These are phyloP conservation scores for Ormyrus rosae DNA, from an alignment of 2,888 invertebrate genomes.

Conservation along the genomic window DNA sequence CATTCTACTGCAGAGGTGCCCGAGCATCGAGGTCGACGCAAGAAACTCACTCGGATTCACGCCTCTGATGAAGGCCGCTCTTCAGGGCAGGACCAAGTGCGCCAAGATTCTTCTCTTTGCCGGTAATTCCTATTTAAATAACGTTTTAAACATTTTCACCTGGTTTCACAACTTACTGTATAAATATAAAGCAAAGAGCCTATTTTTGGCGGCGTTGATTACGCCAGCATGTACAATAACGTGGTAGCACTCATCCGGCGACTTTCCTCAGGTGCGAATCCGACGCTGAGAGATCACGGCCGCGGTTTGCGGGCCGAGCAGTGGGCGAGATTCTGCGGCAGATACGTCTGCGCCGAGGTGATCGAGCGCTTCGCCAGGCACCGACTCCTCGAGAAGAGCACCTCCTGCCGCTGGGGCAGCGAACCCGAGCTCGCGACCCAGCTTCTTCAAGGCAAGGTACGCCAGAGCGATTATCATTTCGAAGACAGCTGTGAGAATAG, in stretches of 20 bases:
- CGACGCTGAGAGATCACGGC: constrained; percentile 82
- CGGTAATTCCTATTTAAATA: constrained; percentile 76
- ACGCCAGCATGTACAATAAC: too few relatives aligned
- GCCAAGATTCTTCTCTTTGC: constrained; percentile 85
- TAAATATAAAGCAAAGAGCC: too few relatives aligned
- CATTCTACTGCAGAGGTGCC: constrained; percentile 81
- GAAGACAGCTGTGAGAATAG: too few relatives aligned
- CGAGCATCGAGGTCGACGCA: constrained; percentile 83
- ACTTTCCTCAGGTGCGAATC: constrained; percentile 80
- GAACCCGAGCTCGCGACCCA: constrained; percentile 79
- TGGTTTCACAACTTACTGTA: too few relatives aligned
- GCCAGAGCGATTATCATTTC: too few relatives aligned
- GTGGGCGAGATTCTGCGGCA: constrained; percentile 86
- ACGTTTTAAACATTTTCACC: neutral
- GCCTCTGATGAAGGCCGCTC: constrained; percentile 85
- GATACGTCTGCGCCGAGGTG: constrained; percentile 83
- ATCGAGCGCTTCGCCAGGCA: constrained; percentile 82
- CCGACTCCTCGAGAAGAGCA: constrained; percentile 78
- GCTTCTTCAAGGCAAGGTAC: constrained; percentile 77
- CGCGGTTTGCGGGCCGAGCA: constrained; percentile 84
- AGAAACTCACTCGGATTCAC: constrained; percentile 84
- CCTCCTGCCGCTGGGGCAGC: constrained; percentile 80
- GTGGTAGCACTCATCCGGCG: too few relatives aligned
- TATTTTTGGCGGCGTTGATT: too few relatives aligned
- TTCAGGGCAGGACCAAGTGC: constrained; percentile 85